Evolutionary conservation across 2,113 vertebrate species (phyloP).

Genomic region (Esox niger): DNA sequence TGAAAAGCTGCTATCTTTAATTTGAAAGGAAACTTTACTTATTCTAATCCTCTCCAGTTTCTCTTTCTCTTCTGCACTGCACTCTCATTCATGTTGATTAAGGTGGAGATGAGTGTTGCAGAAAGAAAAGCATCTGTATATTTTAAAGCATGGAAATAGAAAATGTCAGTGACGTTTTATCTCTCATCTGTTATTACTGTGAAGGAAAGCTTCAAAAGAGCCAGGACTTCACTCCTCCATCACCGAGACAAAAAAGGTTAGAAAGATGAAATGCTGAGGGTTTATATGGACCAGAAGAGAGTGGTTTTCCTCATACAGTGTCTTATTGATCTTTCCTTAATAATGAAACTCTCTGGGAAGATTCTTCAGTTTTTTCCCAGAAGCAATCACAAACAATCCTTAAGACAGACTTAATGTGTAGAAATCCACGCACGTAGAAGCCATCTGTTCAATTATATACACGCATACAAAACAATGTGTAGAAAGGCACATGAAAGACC

Average conservation of each 20-base stretch:
- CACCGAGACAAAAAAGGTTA: background rate
- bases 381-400: too few species aligned
- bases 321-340: too few species aligned
- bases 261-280: too few species aligned
- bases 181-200: background rate
- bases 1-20: too few species aligned
- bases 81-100: slow-evolving; percentile 8
- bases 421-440: background rate
- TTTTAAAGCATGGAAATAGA: slow-evolving; percentile 1
- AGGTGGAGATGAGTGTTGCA: background rate
- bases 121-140: background rate
- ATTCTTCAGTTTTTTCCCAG: too few species aligned
- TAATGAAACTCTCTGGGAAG: background rate
- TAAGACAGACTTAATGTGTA: too few species aligned
- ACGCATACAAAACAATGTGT: too few species aligned
- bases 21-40: background rate
- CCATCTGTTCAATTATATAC: too few species aligned
- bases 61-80: too few species aligned
- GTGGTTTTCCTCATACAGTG: background rate
- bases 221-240: background rate
- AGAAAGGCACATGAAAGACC: background rate
- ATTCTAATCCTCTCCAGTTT: too few species aligned
- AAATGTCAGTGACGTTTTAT: slow-evolving; percentile 5
- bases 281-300: background rate
- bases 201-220: background rate